Percentiles rank a stretch among this genome's conserved stretches.
These are phyloP conservation scores for Sebastes reedi DNA, from an alignment of 2,797 vertebrate species.

Conservation along the genomic window DNA sequence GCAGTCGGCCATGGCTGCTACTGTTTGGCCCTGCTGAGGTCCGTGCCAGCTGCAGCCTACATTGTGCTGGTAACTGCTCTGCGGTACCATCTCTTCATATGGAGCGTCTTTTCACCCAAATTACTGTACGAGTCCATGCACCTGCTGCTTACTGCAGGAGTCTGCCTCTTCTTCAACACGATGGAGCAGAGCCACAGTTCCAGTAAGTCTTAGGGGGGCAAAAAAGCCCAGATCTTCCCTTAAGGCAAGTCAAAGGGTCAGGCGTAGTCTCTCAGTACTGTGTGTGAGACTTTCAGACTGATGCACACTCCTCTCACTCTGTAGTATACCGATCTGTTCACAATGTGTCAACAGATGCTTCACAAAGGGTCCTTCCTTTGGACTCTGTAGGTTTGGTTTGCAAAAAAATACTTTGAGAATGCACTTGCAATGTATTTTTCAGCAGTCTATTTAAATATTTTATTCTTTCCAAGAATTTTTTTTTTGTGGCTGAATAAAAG, in stretches of 20 bases:
- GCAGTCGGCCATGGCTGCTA: constrained; percentile 90
- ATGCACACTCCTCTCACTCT: not conserved
- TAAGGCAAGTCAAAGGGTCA: not conserved
- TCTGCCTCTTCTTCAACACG: constrained; percentile 88
- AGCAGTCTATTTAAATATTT: constrained; percentile 35
- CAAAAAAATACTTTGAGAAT: not conserved
- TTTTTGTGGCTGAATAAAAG: constrained; percentile 26
- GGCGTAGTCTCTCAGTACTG: not conserved
- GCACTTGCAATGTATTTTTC: constrained; percentile 13
- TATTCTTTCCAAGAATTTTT: not conserved
- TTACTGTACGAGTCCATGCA: constrained; percentile 93
- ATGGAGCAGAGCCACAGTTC: constrained; percentile 84
- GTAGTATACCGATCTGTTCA: not conserved
- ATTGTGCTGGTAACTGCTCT: constrained; percentile 89
- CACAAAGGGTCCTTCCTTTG: not conserved
- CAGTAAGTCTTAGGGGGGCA: constrained; percentile 38
- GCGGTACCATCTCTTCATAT: constrained; percentile 97
- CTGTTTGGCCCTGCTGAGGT: constrained; percentile 89
- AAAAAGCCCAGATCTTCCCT: not conserved
- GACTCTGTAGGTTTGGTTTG: not conserved
- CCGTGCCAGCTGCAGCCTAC: constrained; percentile 87
- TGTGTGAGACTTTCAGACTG: not conserved
- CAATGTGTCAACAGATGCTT: constrained; percentile 1
- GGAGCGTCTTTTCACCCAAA: constrained; percentile 98
- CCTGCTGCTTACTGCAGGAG: constrained; percentile 84